Percentiles rank a stretch among this genome's conserved stretches.
Evolutionary conservation across 2,797 vertebrate genomes (phyloP).

Genomic region (Helostoma temminkii): DNA sequence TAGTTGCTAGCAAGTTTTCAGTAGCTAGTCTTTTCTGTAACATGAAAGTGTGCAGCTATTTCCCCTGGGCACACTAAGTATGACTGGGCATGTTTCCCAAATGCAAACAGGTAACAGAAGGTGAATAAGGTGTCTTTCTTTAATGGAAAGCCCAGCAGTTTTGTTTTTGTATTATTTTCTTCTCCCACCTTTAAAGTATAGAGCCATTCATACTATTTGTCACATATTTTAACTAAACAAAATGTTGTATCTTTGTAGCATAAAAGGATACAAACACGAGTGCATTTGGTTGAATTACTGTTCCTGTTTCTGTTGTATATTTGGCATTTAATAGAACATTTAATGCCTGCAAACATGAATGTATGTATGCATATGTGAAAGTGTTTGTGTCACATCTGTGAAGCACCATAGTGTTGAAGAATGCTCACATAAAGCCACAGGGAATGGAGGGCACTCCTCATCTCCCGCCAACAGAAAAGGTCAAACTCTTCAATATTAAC

Average conservation of each 20-base stretch:
- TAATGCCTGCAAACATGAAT: background rate
- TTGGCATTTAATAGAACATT: constrained; percentile 15
- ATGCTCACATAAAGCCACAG: constrained; percentile 64
- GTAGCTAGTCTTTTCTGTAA: constrained; percentile 23
- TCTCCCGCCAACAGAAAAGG: constrained; percentile 77
- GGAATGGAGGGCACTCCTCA: constrained; percentile 56
- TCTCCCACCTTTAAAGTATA: constrained; percentile 27
- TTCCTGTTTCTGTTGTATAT: constrained; percentile 14
- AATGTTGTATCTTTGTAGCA: background rate
- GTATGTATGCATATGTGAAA: background rate
- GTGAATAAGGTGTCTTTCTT: constrained; percentile 41
- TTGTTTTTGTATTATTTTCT: constrained; percentile 21
- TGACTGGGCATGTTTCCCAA: constrained; percentile 61
- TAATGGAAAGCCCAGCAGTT: constrained; percentile 12
- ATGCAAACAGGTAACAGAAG: constrained; percentile 61
- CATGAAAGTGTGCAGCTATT: constrained; percentile 41
- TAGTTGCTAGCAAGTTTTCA: constrained; percentile 12
- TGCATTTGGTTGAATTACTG: background rate
- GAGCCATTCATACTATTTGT: constrained; percentile 35
- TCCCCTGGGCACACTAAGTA: constrained; percentile 50
- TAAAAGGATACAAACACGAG: background rate
- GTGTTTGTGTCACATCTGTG: background rate
- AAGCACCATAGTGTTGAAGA: constrained; percentile 36
- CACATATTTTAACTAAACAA: constrained; percentile 5
- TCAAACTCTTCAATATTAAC: constrained; percentile 82